phyloP scores from a whole-genome alignment of 1,140 invertebrate species.

The Bursaphelenchus mucronatus region DNA sequence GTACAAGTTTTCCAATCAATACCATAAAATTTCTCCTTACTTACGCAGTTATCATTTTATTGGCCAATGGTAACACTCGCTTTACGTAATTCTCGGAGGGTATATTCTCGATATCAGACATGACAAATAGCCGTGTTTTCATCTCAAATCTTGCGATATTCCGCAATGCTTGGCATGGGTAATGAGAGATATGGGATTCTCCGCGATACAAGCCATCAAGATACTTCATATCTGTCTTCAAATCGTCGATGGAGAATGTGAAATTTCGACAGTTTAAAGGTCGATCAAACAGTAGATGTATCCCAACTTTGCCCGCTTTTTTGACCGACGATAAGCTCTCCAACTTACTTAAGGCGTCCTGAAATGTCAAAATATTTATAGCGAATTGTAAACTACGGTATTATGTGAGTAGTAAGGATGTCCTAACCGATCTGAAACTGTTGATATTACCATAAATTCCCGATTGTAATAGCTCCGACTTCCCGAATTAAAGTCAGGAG shows the following conservation, averaged over 20 bases:
- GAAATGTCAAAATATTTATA: constrained; percentile 2
- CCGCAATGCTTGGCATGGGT: constrained; percentile 25
- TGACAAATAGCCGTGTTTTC: constrained; percentile 22
- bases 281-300: constrained; percentile 14
- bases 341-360: constrained; percentile 4
- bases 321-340: constrained; percentile 11
- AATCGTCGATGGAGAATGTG: too few relatives aligned
- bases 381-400: background rate
- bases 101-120: constrained; percentile 25
- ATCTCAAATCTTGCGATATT: constrained; percentile 26
- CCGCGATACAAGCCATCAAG: too few relatives aligned
- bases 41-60: constrained; percentile 14
- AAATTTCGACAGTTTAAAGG: too few relatives aligned
- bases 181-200: background rate
- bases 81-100: constrained; percentile 21
- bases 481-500: background rate
- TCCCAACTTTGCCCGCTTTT: constrained; percentile 6
- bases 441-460: background rate
- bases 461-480: constrained; percentile 11
- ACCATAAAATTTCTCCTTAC: background rate
- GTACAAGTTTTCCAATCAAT: background rate
- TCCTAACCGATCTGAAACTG: too few relatives aligned
- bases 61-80: constrained; percentile 9
- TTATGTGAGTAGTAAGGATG: too few relatives aligned
- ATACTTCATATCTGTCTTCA: too few relatives aligned